phyloP scores from a whole-genome alignment of 1,140 invertebrate species.

The Drosophila auraria region DNA sequence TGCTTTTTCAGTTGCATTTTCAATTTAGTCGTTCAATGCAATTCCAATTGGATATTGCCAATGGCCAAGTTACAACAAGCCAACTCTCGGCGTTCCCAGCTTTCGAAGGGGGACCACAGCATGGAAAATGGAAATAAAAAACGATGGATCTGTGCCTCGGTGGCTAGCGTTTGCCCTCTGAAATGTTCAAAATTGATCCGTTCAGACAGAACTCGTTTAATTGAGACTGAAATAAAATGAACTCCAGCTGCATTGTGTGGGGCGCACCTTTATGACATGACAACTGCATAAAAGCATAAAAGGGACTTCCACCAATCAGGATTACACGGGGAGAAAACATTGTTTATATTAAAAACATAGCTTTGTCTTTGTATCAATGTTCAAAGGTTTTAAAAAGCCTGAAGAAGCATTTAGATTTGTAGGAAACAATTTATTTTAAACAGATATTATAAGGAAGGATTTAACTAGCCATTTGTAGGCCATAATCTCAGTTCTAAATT shows the following conservation, averaged over 20 bases:
- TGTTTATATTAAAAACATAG: no score
- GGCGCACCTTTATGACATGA: constrained; percentile 36
- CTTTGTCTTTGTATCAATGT: no score
- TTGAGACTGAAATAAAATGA: constrained; percentile 52
- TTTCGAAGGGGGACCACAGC: background rate
- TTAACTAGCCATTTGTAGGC: no score
- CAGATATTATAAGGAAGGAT: no score
- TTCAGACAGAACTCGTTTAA: constrained; percentile 45
- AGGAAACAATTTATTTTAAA: no score
- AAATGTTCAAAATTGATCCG: constrained; percentile 37
- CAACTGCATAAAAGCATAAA: constrained; percentile 30
- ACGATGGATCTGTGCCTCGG: background rate
- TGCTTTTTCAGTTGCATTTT: constrained; percentile 79
- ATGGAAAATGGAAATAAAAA: constrained; percentile 25
- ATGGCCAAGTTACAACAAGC: constrained; percentile 55
- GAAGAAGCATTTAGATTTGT: no score
- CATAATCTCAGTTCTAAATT: no score
- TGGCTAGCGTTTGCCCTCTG: constrained; percentile 8
- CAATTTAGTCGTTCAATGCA: constrained; percentile 81
- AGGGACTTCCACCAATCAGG: constrained; percentile 8
- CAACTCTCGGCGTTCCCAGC: background rate
- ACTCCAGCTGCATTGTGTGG: constrained; percentile 41
- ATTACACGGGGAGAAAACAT: constrained; percentile 10
- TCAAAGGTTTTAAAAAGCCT: no score
- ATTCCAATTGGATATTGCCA: constrained; percentile 78